These are phyloP conservation scores for Sphaeridia pumilis DNA, from an alignment of 2,888 invertebrate species.

Conservation along the genomic window DNA sequence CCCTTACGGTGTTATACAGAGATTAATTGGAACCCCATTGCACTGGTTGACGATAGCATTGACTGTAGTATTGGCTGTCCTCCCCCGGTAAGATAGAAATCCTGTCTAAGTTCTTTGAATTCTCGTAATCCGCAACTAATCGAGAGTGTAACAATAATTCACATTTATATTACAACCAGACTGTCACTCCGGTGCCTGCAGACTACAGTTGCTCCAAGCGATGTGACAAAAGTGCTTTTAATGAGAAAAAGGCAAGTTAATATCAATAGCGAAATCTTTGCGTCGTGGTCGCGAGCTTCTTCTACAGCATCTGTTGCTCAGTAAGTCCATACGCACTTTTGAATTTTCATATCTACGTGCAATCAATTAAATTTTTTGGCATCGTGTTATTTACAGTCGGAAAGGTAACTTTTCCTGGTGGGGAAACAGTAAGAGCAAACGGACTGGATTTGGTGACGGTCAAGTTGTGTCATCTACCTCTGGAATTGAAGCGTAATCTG, in stretches of 20 bases:
- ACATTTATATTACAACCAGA: conserved; percentile 38
- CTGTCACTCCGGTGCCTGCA: conserved; percentile 56
- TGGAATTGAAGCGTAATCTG: too few species aligned
- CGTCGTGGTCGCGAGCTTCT: conserved; percentile 40
- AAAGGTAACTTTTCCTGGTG: too few species aligned
- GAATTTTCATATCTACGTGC: too few species aligned
- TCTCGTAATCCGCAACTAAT: too few species aligned
- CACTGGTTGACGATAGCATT: conserved; percentile 74
- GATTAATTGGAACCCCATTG: conserved; percentile 56
- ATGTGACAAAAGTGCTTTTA: conserved; percentile 57
- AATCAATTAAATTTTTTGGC: too few species aligned
- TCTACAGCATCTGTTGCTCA: conserved; percentile 40
- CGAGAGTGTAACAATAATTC: not conserved
- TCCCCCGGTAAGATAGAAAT: conserved; percentile 70
- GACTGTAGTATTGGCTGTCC: conserved; percentile 61
- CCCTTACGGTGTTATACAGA: conserved; percentile 76
- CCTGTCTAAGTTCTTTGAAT: too few species aligned
- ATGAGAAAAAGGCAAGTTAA: conserved; percentile 37
- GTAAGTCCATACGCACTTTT: too few species aligned
- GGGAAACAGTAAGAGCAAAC: too few species aligned
- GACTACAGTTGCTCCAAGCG: conserved; percentile 59
- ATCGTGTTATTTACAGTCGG: too few species aligned
- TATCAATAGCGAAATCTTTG: conserved; percentile 38
- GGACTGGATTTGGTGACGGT: too few species aligned
- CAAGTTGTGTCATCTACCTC: too few species aligned